These are phyloP conservation scores for Caretta caretta DNA, from an alignment of 2,113 vertebrate species.

Conservation along the genomic window DNA sequence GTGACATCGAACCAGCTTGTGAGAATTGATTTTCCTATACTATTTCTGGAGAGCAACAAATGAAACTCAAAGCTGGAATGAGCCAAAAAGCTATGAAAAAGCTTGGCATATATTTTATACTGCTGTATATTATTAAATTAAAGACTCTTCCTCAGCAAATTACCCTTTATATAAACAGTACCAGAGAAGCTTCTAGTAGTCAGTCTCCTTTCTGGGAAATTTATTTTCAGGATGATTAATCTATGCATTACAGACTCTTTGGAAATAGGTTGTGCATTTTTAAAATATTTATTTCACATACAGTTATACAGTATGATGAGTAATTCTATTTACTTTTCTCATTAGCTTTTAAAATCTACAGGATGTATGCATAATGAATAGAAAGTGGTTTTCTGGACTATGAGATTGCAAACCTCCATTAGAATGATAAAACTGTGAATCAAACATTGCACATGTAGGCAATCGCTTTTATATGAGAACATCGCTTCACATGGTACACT, in stretches of 20 bases:
- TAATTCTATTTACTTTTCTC: not conserved
- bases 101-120: not conserved
- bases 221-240: not conserved
- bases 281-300: not conserved
- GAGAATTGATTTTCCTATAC: not conserved
- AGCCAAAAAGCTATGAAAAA: not conserved
- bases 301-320: not conserved
- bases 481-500: not conserved
- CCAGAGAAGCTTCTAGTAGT: not conserved
- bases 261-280: not conserved
- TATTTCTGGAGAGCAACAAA: slow-evolving; percentile 1
- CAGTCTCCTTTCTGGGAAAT: not conserved
- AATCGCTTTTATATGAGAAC: fast-evolving
- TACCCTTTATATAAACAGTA: not conserved
- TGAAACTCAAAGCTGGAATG: not conserved
- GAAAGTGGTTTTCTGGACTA: fast-evolving
- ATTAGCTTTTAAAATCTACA: not conserved
- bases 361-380: not conserved
- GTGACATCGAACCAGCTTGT: not conserved
- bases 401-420: not conserved
- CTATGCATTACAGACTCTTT: not conserved
- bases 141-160: not conserved
- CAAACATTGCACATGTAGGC: not conserved
- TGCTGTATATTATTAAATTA: not conserved
- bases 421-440: not conserved